phyloP scores from a whole-genome alignment of 2,113 vertebrate genomes.

The Microcebus griseorufus region DNA sequence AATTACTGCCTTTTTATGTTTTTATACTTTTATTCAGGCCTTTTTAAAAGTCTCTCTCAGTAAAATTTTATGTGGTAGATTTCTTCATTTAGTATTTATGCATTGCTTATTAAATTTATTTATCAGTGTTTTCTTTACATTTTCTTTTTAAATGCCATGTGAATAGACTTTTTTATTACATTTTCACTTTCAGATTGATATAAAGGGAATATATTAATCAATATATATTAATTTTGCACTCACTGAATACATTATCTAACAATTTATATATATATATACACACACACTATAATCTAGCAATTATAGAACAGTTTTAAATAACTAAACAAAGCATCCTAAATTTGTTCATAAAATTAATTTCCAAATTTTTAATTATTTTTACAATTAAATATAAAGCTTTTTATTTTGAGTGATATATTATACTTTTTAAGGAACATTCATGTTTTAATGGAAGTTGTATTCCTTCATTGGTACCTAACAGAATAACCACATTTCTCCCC shows the following conservation, averaged over 20 bases:
- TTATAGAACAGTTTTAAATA: constrained; percentile 11
- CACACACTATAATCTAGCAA: neutral
- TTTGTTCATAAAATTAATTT: constrained; percentile 21
- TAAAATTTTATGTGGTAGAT: constrained; percentile 10
- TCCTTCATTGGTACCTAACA: neutral
- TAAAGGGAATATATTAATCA: constrained; percentile 45
- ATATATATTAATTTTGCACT: constrained; percentile 50
- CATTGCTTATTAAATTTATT: constrained; percentile 40
- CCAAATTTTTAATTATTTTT: neutral
- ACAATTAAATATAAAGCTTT: neutral
- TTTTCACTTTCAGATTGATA: neutral
- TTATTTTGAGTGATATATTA: constrained; percentile 23
- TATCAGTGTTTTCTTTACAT: constrained; percentile 11
- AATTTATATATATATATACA: neutral
- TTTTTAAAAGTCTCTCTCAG: neutral
- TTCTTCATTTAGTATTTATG: neutral
- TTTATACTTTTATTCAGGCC: constrained; percentile 16
- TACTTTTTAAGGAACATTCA: neutral
- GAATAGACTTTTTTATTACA: neutral
- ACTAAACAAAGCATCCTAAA: neutral
- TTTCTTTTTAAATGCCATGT: constrained; percentile 5
- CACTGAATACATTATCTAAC: neutral
- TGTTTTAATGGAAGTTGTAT: neutral
- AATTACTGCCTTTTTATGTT: neutral
- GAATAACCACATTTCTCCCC: neutral